Percentiles rank a stretch among this genome's conserved stretches.
These are phyloP conservation scores for Macrophya annulata DNA, from an alignment of 2,888 invertebrate species.

Conservation along the genomic window DNA sequence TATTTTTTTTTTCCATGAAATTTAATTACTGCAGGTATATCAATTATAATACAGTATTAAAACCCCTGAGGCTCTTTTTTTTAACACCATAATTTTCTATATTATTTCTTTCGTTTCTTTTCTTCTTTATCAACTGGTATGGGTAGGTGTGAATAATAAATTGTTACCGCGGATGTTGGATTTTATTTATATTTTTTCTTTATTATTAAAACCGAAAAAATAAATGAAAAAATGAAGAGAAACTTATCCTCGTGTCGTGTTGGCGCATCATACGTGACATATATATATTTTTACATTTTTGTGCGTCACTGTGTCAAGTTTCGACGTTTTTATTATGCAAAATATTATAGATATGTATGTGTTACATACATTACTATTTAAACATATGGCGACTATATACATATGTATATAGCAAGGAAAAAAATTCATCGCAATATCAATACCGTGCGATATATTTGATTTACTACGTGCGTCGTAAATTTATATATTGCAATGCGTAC, in stretches of 20 bases:
- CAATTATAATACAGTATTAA: background rate
- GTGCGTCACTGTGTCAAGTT: slow-evolving; percentile 30
- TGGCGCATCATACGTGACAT: slow-evolving; percentile 3
- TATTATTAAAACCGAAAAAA: background rate
- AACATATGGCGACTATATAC: too few relatives aligned
- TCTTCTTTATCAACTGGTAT: too few relatives aligned
- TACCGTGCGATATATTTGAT: background rate
- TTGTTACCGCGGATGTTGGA: too few relatives aligned
- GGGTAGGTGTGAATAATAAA: too few relatives aligned
- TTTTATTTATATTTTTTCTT: too few relatives aligned
- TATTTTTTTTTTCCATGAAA: background rate
- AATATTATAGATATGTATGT: background rate
- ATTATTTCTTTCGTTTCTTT: too few relatives aligned
- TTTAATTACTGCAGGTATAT: background rate
- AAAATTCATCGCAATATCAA: background rate
- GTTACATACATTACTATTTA: too few relatives aligned
- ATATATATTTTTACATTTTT: background rate
- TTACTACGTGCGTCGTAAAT: background rate
- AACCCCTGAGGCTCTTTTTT: too few relatives aligned
- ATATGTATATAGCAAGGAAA: too few relatives aligned
- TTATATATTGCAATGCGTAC: background rate
- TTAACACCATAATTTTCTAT: too few relatives aligned
- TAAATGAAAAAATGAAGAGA: background rate
- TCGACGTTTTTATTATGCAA: slow-evolving; percentile 14
- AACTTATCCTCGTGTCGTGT: background rate